Base-by-base conservation (phyloP, 2,113 vertebrate genomes). In the Takifugu flavidus region DNA sequence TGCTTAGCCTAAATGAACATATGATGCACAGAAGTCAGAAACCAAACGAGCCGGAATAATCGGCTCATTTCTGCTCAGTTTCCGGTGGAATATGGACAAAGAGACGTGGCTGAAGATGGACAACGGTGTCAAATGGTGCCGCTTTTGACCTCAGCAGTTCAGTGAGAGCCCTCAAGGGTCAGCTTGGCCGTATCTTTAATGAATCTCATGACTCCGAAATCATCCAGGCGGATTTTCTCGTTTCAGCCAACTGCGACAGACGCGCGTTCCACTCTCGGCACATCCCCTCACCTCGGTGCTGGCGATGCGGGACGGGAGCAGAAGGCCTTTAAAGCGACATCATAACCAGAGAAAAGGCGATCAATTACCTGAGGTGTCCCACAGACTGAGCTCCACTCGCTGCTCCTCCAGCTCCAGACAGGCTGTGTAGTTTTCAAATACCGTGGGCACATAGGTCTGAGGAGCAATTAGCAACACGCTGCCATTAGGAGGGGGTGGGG, bases 361-460 rank as follows among this genome's bases (percentile, higher is more conserved):
- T 63, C 42, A 54, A 49, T 90, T 92, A 98, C 96, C 96, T 82
- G 96, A 98, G 52, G 96, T 98, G 80, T 98, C 95, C 96, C 96
- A 98, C 65, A 98, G 92, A 79, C 95, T 98, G 64, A 98, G 92
- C 86, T 98, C 96, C 84, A 98, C 95, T 49, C 95, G 91, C 85
- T 96, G 95, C 47, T 94, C 96, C 76, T 98, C 96, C 25, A 94
- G 93, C 86, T 95, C 94, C 90, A 98, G 81, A 78, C 94, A 95
- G 74, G 95, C 95, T 31, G 96, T 96, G 90, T 98, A 98, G 90
- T 98, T 98, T 83, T 98, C 96, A 80, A 98, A 98, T 49, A 98
- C 96, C 7, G 96, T 97, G 82, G 96, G 96, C 72, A 98, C 95
- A 59, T 98, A 98, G 0, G 95, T 96, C 95, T 98, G 91, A 15